Percentiles rank a stretch among this genome's conserved stretches.
These are phyloP conservation scores for Anguilla obscura DNA, from an alignment of 2,797 vertebrate genomes.

Conservation along the genomic window DNA sequence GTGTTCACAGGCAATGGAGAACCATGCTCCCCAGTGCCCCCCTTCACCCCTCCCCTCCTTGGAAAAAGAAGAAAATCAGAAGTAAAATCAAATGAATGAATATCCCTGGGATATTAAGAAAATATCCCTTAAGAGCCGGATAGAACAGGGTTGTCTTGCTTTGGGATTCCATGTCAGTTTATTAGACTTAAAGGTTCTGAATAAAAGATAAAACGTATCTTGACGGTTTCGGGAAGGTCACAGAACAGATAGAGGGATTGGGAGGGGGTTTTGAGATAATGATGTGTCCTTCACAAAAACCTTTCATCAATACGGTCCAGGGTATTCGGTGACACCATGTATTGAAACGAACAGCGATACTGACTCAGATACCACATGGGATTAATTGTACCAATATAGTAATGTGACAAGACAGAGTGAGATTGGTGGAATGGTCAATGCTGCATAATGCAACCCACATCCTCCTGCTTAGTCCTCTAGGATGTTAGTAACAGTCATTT, in stretches of 20 bases:
- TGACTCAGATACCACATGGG: conserved; percentile 15
- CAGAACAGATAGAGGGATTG: background rate
- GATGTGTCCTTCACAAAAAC: background rate
- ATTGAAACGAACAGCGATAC: conserved; percentile 9
- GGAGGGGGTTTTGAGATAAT: background rate
- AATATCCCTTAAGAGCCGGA: too few relatives aligned
- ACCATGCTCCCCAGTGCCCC: background rate
- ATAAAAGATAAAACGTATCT: background rate
- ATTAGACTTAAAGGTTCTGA: background rate
- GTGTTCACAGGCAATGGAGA: conserved; percentile 29
- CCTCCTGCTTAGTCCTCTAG: background rate
- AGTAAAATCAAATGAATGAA: conserved; percentile 6
- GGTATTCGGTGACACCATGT: conserved; percentile 3
- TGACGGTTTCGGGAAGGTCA: conserved; percentile 7
- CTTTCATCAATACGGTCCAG: background rate
- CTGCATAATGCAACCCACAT: background rate
- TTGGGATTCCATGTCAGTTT: background rate
- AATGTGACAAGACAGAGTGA: conserved; percentile 12
- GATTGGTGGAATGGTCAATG: background rate
- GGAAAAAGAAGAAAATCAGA: background rate
- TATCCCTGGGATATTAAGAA: background rate
- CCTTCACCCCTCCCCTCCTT: background rate
- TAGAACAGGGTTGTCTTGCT: background rate
- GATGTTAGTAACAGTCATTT: background rate
- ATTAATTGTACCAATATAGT: conserved; percentile 14